Evolutionary conservation across 2,113 vertebrate genomes (phyloP), one percentile per base, ranked within the genome.

Genomic region (Sebastes fasciatus): DNA sequence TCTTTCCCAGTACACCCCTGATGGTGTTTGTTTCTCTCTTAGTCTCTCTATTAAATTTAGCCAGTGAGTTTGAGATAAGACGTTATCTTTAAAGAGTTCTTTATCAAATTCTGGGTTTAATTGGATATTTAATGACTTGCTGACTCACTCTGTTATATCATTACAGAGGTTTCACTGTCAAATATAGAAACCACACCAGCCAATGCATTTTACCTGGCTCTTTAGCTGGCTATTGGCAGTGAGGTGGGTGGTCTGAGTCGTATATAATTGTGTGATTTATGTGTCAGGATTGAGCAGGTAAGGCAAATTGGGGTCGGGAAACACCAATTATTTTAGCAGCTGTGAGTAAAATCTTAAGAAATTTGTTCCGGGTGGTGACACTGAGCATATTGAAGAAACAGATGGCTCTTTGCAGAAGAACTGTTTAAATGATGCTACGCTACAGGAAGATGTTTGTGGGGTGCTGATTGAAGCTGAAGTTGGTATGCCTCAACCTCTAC

Each of bases 241-340:
- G 49, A 63, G 48, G 84, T 82, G 75, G 84, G 89, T 83, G 89
- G 76, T 82, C 82, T 82, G 79, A 74, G 71, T 55, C 13, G 0
- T 54, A 72, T 69, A 48, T 67, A 67, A 71, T 54, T 67, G 40
- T 72, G 16, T 81, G 62, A 80, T 83, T 85, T 83, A 67, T 69
- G 74, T 48, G 60, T 88, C 58, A 66, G 52, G 46, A 43, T 52
- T 62, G 66, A 74, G 64, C 66, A 85, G 71, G 68, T 84, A 51
- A 61, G n/a, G 69, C 84, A 81, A 66, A 70, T 55, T 81, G 46
- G 62, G 45, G 58, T 84, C 83, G 58, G n/a, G 60, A 74, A 83
- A 77, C 26, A 17, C 2, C 10, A 69, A 78, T 85, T 80, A 74
- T 43, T 85, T 75, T 65, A 79, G 66, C 75, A 85, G 21, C 63